Evolutionary conservation across 1,140 invertebrate genomes (phyloP), one percentile per base, ranked within the genome.

Genomic region (Helicoverpa zea): DNA sequence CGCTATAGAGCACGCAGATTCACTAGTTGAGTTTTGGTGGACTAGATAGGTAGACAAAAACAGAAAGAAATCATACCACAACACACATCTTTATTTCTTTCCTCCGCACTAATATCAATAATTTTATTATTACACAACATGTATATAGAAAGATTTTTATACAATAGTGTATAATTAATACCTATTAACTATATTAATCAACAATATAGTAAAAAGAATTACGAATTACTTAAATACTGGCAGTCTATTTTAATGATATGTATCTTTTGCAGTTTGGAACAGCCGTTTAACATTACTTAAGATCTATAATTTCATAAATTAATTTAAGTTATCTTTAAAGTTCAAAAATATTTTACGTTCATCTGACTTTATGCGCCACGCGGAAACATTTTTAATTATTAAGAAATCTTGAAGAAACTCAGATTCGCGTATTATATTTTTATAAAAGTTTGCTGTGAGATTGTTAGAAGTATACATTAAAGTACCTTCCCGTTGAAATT

Each of bases 101-200:
- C 85, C 77, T 84, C 85, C 84, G 30, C 87, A 54, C 89, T 92
- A 90, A 89, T 89, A 87, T 86, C 90, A 91, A 92, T 92, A 90
- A 88, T 89, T 90, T 92, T 90, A 92, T 91, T 91, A 92, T 93
- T 91, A 93, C 92, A 94, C 93, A 94, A 94, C 92, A 94, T 94
- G 93, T 94, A 94, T 91, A 94, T 94, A 94, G 93, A 94, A 94
- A 94, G 93, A 94, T 90, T 92, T 94, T 94, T 93, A 94, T 94
- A 94, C 92, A 94, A 94, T 94, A 94, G 91, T 94, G 91, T 94
- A 94, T 94, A 94, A 91, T 92, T 92, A 92, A 83, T 90, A 80
- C 83, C 89, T 94, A 92, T 88, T 86, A 89, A 87, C 89, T 91
- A 92, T 92, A 89, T 89, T 92, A 90, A 89, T 91, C 92, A 94